Evolutionary conservation across 2,113 vertebrate species (phyloP).

Genomic region (Oriolus oriolus): DNA sequence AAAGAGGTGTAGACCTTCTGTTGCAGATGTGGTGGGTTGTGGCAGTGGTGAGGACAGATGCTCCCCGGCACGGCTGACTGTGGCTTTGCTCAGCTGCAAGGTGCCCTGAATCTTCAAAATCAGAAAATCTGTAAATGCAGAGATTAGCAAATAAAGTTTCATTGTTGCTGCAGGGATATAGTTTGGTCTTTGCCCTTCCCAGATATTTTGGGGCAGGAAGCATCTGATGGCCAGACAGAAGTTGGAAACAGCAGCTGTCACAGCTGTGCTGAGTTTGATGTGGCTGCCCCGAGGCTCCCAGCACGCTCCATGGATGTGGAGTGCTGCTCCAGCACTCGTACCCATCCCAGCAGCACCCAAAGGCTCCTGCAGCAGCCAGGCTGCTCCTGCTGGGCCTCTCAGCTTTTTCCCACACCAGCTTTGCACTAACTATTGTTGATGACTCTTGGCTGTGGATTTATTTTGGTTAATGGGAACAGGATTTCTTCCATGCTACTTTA

Average conservation of each 20-base stretch:
- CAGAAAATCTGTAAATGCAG: not conserved
- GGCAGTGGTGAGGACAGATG: not conserved
- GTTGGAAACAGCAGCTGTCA: not conserved
- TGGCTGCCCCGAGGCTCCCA: not conserved
- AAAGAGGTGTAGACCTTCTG: not conserved
- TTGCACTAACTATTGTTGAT: not conserved
- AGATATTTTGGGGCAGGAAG: not conserved
- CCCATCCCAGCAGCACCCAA: not conserved
- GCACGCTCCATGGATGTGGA: not conserved
- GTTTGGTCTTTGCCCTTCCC: not conserved
- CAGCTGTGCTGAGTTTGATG: not conserved
- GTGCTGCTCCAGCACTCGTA: fast-evolving
- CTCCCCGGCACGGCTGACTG: not conserved
- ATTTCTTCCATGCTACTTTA: not conserved
- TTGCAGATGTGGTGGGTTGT: not conserved
- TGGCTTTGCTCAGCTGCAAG: not conserved
- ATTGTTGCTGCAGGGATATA: not conserved
- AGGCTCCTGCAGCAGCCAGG: not conserved
- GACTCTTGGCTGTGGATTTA: not conserved
- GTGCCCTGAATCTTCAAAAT: not conserved
- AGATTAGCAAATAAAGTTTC: not conserved
- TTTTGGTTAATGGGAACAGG: not conserved
- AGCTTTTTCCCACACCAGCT: not conserved
- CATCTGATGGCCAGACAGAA: not conserved
- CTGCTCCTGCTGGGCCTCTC: not conserved